Evolutionary conservation across 2,888 invertebrate species (phyloP).

Genomic region (Eumerus sabulonum): DNA sequence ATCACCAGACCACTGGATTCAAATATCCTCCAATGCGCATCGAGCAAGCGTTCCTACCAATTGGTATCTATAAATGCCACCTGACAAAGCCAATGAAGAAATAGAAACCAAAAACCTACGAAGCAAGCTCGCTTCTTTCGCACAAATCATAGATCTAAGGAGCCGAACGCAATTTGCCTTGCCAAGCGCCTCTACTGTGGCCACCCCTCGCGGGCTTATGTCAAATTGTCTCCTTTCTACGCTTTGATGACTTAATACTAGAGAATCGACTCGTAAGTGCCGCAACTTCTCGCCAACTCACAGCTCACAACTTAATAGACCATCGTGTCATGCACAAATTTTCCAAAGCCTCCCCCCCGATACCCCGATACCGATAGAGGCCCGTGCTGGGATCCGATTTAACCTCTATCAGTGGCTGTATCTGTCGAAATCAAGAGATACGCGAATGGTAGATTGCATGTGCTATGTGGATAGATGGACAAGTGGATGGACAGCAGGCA

Average conservation of each 20-base stretch:
- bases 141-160: constrained; percentile 61
- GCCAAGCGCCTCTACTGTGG: neutral
- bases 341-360: constrained; percentile 23
- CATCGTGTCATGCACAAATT: constrained; percentile 49
- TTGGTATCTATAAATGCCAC: constrained; percentile 10
- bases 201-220: neutral
- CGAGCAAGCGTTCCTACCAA: too few species aligned
- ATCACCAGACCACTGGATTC: neutral
- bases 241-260: constrained; percentile 61
- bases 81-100: constrained; percentile 11
- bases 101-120: constrained; percentile 27
- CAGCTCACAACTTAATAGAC: constrained; percentile 50
- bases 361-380: too few species aligned
- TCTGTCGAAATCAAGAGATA: constrained; percentile 38
- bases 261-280: too few species aligned
- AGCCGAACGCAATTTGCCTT: constrained; percentile 58
- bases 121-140: constrained; percentile 55
- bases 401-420: constrained; percentile 54
- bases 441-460: neutral
- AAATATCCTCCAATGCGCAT: too few species aligned
- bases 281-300: too few species aligned
- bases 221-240: constrained; percentile 1
- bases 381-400: constrained; percentile 35
- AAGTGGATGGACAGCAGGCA: constrained; percentile 35
- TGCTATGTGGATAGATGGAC: too few species aligned